phyloP scores from a whole-genome alignment of 2,797 vertebrate genomes.

The Hippocampus kuda region DNA sequence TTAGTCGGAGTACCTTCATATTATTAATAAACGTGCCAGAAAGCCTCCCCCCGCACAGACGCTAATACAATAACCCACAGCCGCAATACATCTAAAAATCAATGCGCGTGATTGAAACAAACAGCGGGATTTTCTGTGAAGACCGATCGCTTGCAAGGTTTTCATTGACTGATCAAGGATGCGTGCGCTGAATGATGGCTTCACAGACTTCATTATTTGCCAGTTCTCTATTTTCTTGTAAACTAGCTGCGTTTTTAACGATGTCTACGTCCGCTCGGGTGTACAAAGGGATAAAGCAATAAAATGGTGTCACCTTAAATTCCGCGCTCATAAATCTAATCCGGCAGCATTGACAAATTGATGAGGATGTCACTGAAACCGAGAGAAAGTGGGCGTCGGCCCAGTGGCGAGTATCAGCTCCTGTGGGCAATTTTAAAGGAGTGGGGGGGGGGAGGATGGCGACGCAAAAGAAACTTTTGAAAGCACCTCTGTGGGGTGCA shows the following conservation, averaged over 20 bases:
- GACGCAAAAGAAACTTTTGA: slow-evolving; percentile 14
- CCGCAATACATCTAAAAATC: slow-evolving; percentile 46
- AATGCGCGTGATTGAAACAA: slow-evolving; percentile 49
- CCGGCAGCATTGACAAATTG: slow-evolving; percentile 66
- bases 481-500: slow-evolving; percentile 3
- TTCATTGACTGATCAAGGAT: slow-evolving; percentile 51
- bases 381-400: slow-evolving; percentile 63
- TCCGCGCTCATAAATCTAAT: slow-evolving; percentile 66
- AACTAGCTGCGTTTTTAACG: background rate
- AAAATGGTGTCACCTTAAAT: slow-evolving; percentile 54
- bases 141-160: slow-evolving; percentile 51
- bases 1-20: slow-evolving; percentile 16
- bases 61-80: slow-evolving; percentile 44
- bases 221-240: slow-evolving; percentile 22
- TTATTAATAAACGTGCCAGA: slow-evolving; percentile 44
- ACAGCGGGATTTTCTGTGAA: slow-evolving; percentile 45
- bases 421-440: slow-evolving; percentile 38
- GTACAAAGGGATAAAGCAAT: slow-evolving; percentile 14
- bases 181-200: slow-evolving; percentile 35
- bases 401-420: slow-evolving; percentile 44
- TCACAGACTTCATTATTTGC: slow-evolving; percentile 42
- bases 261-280: slow-evolving; percentile 5
- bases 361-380: slow-evolving; percentile 71
- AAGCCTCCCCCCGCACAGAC: slow-evolving; percentile 38
- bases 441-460: slow-evolving; percentile 13